Evolutionary conservation across 2,888 invertebrate species (phyloP), one percentile per base, ranked within the genome.

Genomic region (Lycophotia porphyrea): DNA sequence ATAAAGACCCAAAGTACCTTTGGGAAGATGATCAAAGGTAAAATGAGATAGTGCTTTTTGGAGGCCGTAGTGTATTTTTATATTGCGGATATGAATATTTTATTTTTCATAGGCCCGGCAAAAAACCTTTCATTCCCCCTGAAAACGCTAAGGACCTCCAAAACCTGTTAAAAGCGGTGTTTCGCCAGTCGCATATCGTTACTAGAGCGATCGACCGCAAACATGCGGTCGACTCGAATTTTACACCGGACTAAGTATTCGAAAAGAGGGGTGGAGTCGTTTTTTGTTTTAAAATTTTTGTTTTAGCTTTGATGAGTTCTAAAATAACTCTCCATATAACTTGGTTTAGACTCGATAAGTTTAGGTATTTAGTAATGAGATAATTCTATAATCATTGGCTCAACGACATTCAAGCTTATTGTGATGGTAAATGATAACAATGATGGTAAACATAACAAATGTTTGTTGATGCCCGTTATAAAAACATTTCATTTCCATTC

Each of bases 191-290:
- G 60, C 76, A 84, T 80, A 66, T 68, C 69, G 77, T 84, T 86
- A 86, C 80, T 84, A 77, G 83, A 84, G 77, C 78, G 71, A 78
- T 80, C 72, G 42, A 76, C 89, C 87, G 66, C 89, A 89, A 90
- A 89, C 90, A 87, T 88, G 91, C 89, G 89, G 91, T 90, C 67
- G 76, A 81, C 79, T 84, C 68, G 86, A 88, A 89, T 88, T 72
- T 79, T 79, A 90, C 81, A 86, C 86, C 84, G 79, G 71, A 24
- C 61, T 52, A 77, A 77, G 70, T 77, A 81, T 80, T 82, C 64
- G 79, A 60, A 69, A n/a, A 75, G 52, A 70, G 63, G 68, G 55
- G 47, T 84, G 44, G 69, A 84, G 82, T 74, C 44, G 55, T 1
- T 13, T 78, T 52, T 66, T 27, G 63, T 71, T 9, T 72, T 49